These are phyloP conservation scores for Callimorpha dominula DNA, from an alignment of 2,888 invertebrate species.

Conservation along the genomic window DNA sequence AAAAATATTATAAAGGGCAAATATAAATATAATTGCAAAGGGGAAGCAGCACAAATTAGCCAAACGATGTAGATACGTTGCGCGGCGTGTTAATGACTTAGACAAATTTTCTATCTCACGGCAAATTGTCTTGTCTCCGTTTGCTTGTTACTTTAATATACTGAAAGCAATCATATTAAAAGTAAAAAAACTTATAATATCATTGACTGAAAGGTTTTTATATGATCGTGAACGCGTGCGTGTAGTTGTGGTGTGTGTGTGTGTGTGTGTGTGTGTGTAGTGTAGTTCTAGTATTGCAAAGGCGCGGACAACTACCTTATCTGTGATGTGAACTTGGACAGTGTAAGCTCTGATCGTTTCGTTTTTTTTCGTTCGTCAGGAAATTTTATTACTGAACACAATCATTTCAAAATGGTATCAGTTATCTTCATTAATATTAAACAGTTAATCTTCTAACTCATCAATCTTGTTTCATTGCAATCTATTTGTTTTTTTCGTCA, in stretches of 20 bases:
- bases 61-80: conserved; percentile 42
- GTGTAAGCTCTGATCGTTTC: too few relatives aligned
- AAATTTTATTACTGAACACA: not conserved
- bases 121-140: not conserved
- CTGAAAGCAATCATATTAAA: too few relatives aligned
- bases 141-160: not conserved
- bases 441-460: not conserved
- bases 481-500: not conserved
- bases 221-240: not conserved
- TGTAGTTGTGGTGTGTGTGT: too few relatives aligned
- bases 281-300: too few relatives aligned
- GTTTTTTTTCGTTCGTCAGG: too few relatives aligned
- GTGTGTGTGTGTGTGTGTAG: too few relatives aligned
- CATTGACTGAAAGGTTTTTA: not conserved
- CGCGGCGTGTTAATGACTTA: conserved; percentile 62
- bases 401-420: not conserved
- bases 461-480: not conserved
- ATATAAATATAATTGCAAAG: conserved; percentile 35
- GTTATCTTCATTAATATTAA: too few relatives aligned
- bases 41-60: conserved; percentile 45
- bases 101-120: conserved; percentile 61
- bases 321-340: too few relatives aligned
- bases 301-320: too few relatives aligned
- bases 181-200: too few relatives aligned
- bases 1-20: too few relatives aligned